These are phyloP conservation scores for Ceyx cyanopectus DNA, from an alignment of 2,113 vertebrate species.

Conservation along the genomic window DNA sequence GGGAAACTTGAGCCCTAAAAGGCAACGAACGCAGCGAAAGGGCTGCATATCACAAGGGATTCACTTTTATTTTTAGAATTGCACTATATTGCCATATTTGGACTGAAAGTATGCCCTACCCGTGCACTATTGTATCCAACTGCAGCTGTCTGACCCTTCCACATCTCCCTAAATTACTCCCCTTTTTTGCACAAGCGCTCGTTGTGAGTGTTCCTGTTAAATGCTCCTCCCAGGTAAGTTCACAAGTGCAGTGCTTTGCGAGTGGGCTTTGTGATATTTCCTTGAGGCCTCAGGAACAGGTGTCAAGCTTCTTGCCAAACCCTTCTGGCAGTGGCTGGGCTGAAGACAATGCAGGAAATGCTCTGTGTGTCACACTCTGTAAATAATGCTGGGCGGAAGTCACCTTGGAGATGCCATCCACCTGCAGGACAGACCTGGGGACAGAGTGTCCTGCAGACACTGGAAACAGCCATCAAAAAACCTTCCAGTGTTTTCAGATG, in stretches of 20 bases:
- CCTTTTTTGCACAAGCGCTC: neutral
- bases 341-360: neutral
- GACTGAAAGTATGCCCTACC: slow-evolving; percentile 75
- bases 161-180: slow-evolving; percentile 9
- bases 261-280: neutral
- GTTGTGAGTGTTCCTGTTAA: neutral
- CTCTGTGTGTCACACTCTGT: neutral
- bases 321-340: neutral
- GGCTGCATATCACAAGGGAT: slow-evolving; percentile 81
- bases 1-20: slow-evolving; percentile 88
- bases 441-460: neutral
- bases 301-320: neutral
- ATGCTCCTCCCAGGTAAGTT: neutral
- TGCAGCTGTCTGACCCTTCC: slow-evolving; percentile 8
- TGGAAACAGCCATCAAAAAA: neutral
- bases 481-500: neutral
- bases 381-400: neutral
- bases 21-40: slow-evolving; percentile 75
- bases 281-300: neutral
- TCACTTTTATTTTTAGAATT: slow-evolving; percentile 82
- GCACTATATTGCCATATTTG: slow-evolving; percentile 87
- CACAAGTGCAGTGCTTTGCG: neutral
- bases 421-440: neutral
- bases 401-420: neutral
- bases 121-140: slow-evolving; percentile 69